Base-by-base conservation (phyloP, 2,888 invertebrate species). In the Mythimna lalbum region DNA sequence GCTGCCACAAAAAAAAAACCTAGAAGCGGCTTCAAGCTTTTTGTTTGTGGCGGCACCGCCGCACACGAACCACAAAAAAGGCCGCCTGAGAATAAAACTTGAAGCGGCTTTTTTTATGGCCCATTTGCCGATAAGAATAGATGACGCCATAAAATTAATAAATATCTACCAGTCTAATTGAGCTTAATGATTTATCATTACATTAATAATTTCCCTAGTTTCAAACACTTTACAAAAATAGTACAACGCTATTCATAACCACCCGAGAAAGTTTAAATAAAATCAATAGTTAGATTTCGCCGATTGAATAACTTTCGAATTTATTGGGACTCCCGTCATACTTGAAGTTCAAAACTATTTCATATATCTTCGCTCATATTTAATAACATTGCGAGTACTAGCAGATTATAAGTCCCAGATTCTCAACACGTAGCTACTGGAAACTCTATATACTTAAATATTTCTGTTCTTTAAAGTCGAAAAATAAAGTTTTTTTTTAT, bases 301-400 rank as follows among this genome's bases (percentile, higher is more conserved):
- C 10, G 14, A 21, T 31, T 31, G 19, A 55, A 55, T 31, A 70
- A 23, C 17, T 23, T 12, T 36, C 4, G n/a, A 47, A 23, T 14
- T 31, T 21, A 27, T 21, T 47, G n/a, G n/a, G 21, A 55, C 9
- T 12, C n/a, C 5, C 2, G 3, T 6, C 4, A 14, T 33, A 52
- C 43, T 60, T 5, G 10, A 63, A 63, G 2, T 53, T 1, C 4
- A 12, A 47, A 52, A 31, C 39, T n/a, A 43, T 5, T 6, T 50
- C 27, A 23, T 39, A 56, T 33, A 3, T 57, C 10, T 19, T 9
- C 31, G 23, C 19, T 17, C 2, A 57, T 9, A 73, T 72, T 73
- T 53, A 63, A 7, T n/a, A 47, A 70, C 21, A 55, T 39, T 27
- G n/a, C 14, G 36, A 49, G 21, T 55, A 36, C 27, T 12, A 73